Evolutionary conservation across 2,113 vertebrate species (phyloP), one percentile per base, ranked within the genome.

Genomic region (Protobothrops mucrosquamatus): DNA sequence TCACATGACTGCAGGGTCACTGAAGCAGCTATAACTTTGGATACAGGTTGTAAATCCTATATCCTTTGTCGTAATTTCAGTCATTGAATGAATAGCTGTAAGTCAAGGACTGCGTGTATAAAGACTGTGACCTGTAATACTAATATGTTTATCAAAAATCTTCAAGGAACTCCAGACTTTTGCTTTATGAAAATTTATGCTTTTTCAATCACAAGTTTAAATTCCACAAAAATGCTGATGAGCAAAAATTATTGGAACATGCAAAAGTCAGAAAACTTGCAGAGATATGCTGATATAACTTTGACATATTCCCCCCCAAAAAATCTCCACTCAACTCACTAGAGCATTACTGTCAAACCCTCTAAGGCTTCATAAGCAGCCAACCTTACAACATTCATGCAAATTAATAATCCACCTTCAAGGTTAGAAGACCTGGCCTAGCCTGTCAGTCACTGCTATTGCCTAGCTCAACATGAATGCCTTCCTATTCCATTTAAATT

Each of bases 151-250:
- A 81, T 26, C 91, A 57, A 52, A 39, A 64, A 88, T 85, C 20
- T 43, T 85, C 39, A n/a, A 91, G 81, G 29, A 90, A 94, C 7
- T 43, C 0, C 34, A 22, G 39, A 0, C 74, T n/a, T 89, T 14
- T 90, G 90, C 94, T 93, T 51, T 61, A 39, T 74, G 52, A 29
- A 14, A 39, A 39, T 26, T 46, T 34, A 91, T 5, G 34, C 48
- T 14, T 57, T 54, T 85, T 92, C 39, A 89, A 48, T 26, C 54
- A 22, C 61, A 69, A 85, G 4, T 22, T 86, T 39, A 59, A 1
- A 91, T 51, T 4, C 95, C 93, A 92, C 57, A 74, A 22, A 93
- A 86, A 89, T 74, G 18, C 39, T 22, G 48, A 54, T 55, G 23
- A 1, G 46, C 52, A 91, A 29, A 85, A 54, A 18, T 69, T n/a